A percentile compares a stretch with the other conserved stretches of the same genome.
Evolutionary conservation across 2,113 vertebrate species (phyloP).

Genomic region (Heterocephalus glaber): DNA sequence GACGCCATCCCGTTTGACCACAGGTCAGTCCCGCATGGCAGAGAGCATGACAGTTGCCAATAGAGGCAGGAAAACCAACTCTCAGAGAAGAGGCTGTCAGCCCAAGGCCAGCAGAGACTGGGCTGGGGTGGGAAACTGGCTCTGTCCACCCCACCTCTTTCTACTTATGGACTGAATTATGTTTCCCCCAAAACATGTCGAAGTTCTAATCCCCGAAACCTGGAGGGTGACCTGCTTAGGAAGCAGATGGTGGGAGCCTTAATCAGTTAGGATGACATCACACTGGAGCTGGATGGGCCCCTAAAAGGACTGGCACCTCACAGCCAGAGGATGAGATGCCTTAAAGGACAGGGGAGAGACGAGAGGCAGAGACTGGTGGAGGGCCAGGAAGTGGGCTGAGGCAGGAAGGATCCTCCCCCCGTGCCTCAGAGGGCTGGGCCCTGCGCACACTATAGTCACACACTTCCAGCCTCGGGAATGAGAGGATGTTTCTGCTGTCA

Average conservation of each 20-base stretch:
- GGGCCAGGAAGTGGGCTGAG: background rate
- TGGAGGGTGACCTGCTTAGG: background rate
- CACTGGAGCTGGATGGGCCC: background rate
- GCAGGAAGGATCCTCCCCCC: background rate
- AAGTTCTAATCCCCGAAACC: background rate
- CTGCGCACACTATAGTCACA: background rate
- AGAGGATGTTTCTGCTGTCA: background rate
- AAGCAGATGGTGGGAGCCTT: background rate
- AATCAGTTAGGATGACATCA: background rate
- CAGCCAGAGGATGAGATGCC: background rate
- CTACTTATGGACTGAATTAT: background rate
- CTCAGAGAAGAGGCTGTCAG: background rate
- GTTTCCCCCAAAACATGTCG: background rate
- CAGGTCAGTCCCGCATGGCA: no score
- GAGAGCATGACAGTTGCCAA: accelerated
- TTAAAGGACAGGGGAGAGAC: background rate
- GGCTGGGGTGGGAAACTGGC: background rate
- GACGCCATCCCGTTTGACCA: accelerated
- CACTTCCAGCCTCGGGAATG: background rate
- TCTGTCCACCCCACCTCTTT: background rate
- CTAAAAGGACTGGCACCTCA: background rate
- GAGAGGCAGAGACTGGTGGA: background rate
- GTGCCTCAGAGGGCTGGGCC: accelerated
- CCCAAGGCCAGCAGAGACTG: background rate
- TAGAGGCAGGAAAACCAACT: background rate